Base-by-base conservation (phyloP, 2,888 invertebrate species). In the Ganaspis brasiliensis region DNA sequence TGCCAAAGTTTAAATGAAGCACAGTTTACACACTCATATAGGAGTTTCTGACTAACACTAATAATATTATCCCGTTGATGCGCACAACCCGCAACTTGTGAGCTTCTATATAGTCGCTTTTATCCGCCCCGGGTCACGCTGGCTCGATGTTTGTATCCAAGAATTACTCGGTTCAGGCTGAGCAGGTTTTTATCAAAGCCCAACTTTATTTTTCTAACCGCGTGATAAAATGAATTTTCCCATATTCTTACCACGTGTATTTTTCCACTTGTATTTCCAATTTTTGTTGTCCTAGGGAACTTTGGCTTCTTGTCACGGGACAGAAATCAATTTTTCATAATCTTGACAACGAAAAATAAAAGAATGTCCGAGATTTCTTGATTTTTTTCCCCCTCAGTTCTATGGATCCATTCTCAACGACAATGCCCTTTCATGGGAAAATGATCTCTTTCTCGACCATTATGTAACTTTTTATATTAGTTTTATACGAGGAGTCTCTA, bases 281-380 rank as follows among this genome's bases (percentile, higher is more conserved):
- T 40, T 63, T 52, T 63, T 40, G 21, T 63, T 40, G 6, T 40
- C 19, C 14, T 6, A 40, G 1, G 5, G 8, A 21, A 21, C 45
- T n/a, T 67, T 49, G 26, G n/a, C 26, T 49, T 49, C 26, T 21
- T 14, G 31, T 59, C 71, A 21, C 4, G 57, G 31, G 45, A 24
- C 45, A 57, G 45, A 74, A 75, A 75, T 75, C 59, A 75, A 71
- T 75, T 71, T 70, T 71, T 75, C 71, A 57, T 75, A 59, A 71
- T 75, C 75, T 74, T 56, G 45, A 59, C 21, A 59, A 21, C 31
- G 49, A 59, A 57, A 35, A 52, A 52, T 16, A 19, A 59, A 45
- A 63, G 52, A 45, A 71, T 24, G 40, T 52, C 49, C 49, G 59
- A 35, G 49, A 72, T 72, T 75, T 37, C 49, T n/a, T 9, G 0